Evolutionary conservation across 1,140 invertebrate genomes (phyloP).

Genomic region (Rhynchophorus ferrugineus): DNA sequence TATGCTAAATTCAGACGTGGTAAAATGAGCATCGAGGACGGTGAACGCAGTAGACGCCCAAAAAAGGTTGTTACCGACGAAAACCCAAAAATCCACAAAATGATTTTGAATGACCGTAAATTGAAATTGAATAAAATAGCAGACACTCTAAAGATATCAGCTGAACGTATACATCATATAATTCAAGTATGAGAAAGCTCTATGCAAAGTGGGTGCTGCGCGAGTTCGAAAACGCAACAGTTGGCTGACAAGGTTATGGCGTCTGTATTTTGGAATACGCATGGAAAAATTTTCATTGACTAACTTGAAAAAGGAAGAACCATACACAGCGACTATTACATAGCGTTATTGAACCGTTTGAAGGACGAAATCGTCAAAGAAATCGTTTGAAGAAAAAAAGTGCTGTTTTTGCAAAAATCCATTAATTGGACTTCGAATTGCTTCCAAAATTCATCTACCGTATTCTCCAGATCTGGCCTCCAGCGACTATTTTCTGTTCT

Average conservation of each 20-base stretch:
- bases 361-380: constrained; percentile 31
- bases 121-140: no score
- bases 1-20: no score
- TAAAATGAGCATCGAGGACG: no score
- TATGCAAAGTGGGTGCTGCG: no score
- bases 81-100: not conserved
- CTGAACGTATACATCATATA: no score
- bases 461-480: constrained; percentile 42
- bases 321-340: constrained; percentile 38
- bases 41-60: not conserved
- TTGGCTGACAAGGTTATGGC: not conserved
- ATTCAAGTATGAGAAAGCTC: no score
- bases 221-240: not conserved
- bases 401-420: constrained; percentile 32
- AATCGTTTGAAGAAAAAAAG: constrained; percentile 35
- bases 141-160: no score
- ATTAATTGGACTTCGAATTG: constrained; percentile 39
- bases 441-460: constrained; percentile 42
- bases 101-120: no score
- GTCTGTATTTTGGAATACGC: constrained; percentile 12
- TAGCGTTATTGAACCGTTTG: constrained; percentile 32
- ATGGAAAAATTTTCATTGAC: constrained; percentile 24
- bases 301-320: constrained; percentile 43
- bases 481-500: constrained; percentile 20
- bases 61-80: not conserved